Evolutionary conservation across 2,888 invertebrate genomes (phyloP), one percentile per base, ranked within the genome.

Genomic region (Callimorpha dominula): DNA sequence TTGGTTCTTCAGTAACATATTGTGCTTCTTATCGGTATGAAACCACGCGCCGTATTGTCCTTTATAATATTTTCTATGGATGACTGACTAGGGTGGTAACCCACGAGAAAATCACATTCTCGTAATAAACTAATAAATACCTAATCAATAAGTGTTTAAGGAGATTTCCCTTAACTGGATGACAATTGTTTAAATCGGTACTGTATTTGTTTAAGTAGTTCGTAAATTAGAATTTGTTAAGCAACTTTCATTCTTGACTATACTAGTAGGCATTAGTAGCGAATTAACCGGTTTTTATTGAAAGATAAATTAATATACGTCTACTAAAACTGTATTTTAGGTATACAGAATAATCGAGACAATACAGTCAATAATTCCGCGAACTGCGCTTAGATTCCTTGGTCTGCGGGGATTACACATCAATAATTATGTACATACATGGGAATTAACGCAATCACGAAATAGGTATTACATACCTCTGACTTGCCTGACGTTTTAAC

Each of bases 31-130:
- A 77, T 62, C 70, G 31, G 70, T 64, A 77, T 82, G 77, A 72
- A 82, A 80, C 79, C 76, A 77, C 72, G 66, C 52, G 64, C 50
- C 54, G 78, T 77, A 77, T 78, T 78, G 54, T 71, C 74, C 79
- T 80, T 75, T 82, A 83, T 78, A 82, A 85, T 76, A 75, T 75
- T 73, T 70, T 77, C 42, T 71, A 74, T 70, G 72, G 74, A 69
- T 69, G 67, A 71, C 54, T 76, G 69, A 43, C 8, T 43, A 68
- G 31, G 5, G 11, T 20, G 17, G 8, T 43, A 68, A 42, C 17
- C 31, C 31, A 40, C 20, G 12, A 5, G 11, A 14, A 54, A 17
- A n/a, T n/a, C 7, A 54, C 17, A 4, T 54, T n/a, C 2, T 54
- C n/a, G 8, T n/a, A 8, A 11, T 8, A n/a, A 54, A n/a, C n/a